Evolutionary conservation across 2,797 vertebrate species (phyloP).

Genomic region (Melanotaenia maccullochi): DNA sequence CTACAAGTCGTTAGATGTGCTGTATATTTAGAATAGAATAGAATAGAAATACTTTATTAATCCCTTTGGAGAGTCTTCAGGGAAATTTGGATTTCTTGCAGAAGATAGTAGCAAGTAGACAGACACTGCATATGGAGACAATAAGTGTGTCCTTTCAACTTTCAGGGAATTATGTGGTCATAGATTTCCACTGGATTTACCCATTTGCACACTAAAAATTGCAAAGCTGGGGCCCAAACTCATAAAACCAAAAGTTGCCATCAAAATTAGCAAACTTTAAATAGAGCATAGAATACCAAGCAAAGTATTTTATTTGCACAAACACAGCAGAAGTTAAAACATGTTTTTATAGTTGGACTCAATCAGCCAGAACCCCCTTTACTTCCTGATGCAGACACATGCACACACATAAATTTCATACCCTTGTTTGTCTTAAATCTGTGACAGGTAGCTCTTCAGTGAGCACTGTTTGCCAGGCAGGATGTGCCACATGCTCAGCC

Average conservation of each 20-base stretch:
- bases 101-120: conserved; percentile 6
- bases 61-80: no score
- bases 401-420: background rate
- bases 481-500: conserved; percentile 89
- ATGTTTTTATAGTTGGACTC: background rate
- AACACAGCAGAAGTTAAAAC: background rate
- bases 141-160: conserved; percentile 43
- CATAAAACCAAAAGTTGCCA: conserved; percentile 6
- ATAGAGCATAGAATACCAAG: background rate
- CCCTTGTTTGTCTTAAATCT: conserved; percentile 12
- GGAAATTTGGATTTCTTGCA: background rate
- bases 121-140: conserved; percentile 54
- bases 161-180: conserved; percentile 38
- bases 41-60: no score
- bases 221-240: conserved; percentile 18
- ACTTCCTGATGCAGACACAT: background rate
- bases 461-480: conserved; percentile 81
- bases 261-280: background rate
- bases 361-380: background rate
- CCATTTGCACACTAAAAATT: conserved; percentile 15
- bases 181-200: conserved; percentile 43
- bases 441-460: conserved; percentile 48
- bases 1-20: background rate
- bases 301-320: background rate
- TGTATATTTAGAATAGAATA: background rate